These are phyloP conservation scores for Coleophora flavipennella DNA, from an alignment of 2,888 invertebrate genomes.

Conservation along the genomic window DNA sequence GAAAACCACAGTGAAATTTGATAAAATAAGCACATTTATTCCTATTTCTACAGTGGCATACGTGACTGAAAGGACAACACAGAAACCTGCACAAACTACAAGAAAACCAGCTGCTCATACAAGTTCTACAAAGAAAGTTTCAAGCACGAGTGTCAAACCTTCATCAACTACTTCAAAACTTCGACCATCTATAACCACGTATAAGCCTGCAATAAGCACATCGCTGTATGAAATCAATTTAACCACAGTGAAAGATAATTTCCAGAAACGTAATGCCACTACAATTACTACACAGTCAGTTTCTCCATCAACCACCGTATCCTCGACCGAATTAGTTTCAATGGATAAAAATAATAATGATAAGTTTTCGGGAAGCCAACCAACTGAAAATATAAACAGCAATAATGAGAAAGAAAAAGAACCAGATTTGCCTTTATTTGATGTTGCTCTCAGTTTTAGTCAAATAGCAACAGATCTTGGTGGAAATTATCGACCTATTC, in stretches of 20 bases:
- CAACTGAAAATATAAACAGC: constrained; percentile 11
- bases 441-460: constrained; percentile 63
- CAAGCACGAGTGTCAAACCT: constrained; percentile 16
- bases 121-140: constrained; percentile 23
- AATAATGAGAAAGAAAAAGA: constrained; percentile 25
- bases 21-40: constrained; percentile 46
- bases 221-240: constrained; percentile 12
- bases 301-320: constrained; percentile 48
- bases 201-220: constrained; percentile 14
- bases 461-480: constrained; percentile 64
- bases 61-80: constrained; percentile 36
- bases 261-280: constrained; percentile 43
- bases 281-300: constrained; percentile 62
- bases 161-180: constrained; percentile 7
- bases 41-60: constrained; percentile 44
- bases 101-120: constrained; percentile 16
- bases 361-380: constrained; percentile 13
- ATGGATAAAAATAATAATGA: constrained; percentile 20
- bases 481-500: constrained; percentile 40
- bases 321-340: constrained; percentile 42
- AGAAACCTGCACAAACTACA: constrained; percentile 21
- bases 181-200: constrained; percentile 7
- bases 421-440: constrained; percentile 39
- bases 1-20: constrained; percentile 29
- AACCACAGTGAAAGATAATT: constrained; percentile 23